Conservation (phyloP, 2,113 vertebrate species). For the Sisor rabdophorus region DNA sequence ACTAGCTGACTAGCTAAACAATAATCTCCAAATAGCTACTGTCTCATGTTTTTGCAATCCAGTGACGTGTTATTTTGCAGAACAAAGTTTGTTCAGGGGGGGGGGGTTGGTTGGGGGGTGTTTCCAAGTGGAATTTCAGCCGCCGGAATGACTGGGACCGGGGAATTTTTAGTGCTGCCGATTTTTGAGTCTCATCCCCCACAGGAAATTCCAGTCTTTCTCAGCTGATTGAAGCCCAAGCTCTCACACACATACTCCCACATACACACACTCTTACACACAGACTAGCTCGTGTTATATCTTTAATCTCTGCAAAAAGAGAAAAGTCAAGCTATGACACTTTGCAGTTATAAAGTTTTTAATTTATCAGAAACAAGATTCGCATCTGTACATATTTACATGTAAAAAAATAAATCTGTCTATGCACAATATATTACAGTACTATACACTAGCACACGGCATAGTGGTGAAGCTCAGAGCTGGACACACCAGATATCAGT, state of each 20-base stretch:
- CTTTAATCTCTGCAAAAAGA: background rate
- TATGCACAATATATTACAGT: slow-evolving; percentile 74
- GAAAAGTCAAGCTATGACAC: slow-evolving; percentile 22
- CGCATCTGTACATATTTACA: slow-evolving; percentile 68
- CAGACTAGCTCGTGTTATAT: background rate
- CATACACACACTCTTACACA: background rate
- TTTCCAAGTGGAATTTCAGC: slow-evolving; percentile 31
- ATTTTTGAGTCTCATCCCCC: slow-evolving; percentile 11
- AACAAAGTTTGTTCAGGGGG: no score
- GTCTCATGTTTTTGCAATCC: background rate
- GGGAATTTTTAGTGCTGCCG: slow-evolving; percentile 38
- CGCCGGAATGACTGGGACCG: slow-evolving; percentile 21
- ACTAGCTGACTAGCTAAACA: no score
- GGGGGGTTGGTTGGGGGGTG: background rate
- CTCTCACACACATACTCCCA: background rate
- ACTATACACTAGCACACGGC: slow-evolving; percentile 64
- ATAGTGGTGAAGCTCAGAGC: slow-evolving; percentile 33
- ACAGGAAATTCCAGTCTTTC: slow-evolving; percentile 53
- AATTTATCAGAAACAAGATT: slow-evolving; percentile 37
- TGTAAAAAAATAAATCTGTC: slow-evolving; percentile 73
- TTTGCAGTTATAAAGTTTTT: slow-evolving; percentile 39
- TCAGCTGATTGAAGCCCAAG: slow-evolving; percentile 42
- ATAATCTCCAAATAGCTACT: no score
- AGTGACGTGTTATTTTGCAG: slow-evolving; percentile 22
- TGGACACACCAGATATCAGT: background rate